phyloP scores from a whole-genome alignment of 1,140 invertebrate genomes.

The Cheumatopsyche charites region DNA sequence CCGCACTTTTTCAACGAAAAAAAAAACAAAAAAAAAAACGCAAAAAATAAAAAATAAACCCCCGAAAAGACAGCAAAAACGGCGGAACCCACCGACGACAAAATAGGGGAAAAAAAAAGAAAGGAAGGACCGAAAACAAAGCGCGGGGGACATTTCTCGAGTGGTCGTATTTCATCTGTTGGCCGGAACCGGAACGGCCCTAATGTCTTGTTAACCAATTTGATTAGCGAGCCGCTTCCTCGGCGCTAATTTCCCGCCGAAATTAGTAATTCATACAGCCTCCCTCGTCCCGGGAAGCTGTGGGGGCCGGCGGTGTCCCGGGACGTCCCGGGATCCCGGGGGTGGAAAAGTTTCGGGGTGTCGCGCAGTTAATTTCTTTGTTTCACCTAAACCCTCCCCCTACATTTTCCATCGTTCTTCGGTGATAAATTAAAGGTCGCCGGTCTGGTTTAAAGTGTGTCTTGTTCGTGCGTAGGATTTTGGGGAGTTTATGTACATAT shows the following conservation, averaged over 20 bases:
- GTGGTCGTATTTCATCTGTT: conserved; percentile 22
- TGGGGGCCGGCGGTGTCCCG: not conserved
- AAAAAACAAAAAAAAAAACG: too few species aligned
- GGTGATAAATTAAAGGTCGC: conserved; percentile 43
- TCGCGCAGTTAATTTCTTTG: conserved; percentile 44
- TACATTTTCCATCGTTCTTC: not conserved
- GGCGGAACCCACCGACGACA: not conserved
- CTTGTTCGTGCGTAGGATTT: not conserved
- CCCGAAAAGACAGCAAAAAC: not conserved
- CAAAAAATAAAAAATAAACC: too few species aligned
- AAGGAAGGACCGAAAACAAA: too few species aligned
- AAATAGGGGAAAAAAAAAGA: too few species aligned
- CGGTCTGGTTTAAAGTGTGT: not conserved
- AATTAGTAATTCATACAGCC: conserved; percentile 41
- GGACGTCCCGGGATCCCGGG: not conserved
- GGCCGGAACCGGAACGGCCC: conserved; percentile 21
- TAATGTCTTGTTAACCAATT: conserved; percentile 44
- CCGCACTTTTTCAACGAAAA: too few species aligned
- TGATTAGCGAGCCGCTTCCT: conserved; percentile 37
- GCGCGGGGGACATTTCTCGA: not conserved
- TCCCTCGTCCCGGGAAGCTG: not conserved
- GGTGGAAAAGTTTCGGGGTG: conserved; percentile 35
- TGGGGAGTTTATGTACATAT: not conserved
- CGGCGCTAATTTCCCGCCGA: conserved; percentile 34
- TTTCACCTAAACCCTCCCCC: conserved; percentile 19